Base-by-base conservation (phyloP, 1,140 invertebrate species). In the Papilio polyxenes region DNA sequence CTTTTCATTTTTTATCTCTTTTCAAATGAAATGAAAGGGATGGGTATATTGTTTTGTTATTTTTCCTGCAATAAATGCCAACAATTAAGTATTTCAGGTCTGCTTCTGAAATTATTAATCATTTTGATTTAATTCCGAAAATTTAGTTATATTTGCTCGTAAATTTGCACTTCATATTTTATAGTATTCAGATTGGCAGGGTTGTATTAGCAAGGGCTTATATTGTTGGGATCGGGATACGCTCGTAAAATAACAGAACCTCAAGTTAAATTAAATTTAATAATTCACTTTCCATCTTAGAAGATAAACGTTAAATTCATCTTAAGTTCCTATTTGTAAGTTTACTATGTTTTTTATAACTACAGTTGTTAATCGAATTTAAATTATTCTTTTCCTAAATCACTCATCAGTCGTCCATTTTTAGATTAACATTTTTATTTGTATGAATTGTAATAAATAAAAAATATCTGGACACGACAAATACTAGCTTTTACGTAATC, bases 151-250 rank as follows among this genome's bases (percentile, higher is more conserved):
- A 31, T 65, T 37, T 65, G 23, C 20, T 11, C 62, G 13, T 65
- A 65, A 65, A 65, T 65, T 65, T 65, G 3, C 62, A 37, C 62
- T 65, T 65, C 62, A 65, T 65, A 65, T 65, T 65, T 65, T 65
- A 65, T 65, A 65, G 62, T 31, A 65, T 31, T 31, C 23, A 65
- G 23, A 65, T 65, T 65, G 62, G 62, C 62, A 65, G 62, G 23
- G 10, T 65, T 65, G 62, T 65, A 65, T 65, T 65, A 65, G 62
- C 62, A 65, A 31, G 62, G 23, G 11, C 62, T 65, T 65, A 65
- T 65, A 65, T 31, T 65, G 62, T 31, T 31, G 23, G 62, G 62
- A 31, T 65, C 62, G 62, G 62, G 23, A 65, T 31, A 65, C 23
- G 62, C 62, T 65, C 62, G 62, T 65, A 65, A 65, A 65, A 65